Base-by-base conservation (phyloP, 2,797 vertebrate species). In the Delichon dasypus region DNA sequence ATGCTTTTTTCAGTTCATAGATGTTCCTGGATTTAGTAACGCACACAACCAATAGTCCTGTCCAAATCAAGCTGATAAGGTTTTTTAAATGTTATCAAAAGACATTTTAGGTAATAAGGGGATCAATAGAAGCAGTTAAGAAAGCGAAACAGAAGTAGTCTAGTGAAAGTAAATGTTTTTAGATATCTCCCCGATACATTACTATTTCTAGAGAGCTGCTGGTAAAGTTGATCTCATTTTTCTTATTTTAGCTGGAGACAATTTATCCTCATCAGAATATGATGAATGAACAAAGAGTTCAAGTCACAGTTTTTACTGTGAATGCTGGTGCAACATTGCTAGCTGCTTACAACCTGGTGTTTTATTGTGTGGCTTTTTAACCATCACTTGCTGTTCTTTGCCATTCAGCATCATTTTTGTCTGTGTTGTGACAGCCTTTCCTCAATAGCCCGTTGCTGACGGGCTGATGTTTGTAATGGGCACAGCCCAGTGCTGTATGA, bases 291-390 rank as follows among this genome's bases (percentile, higher is more conserved):
- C 21, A 15, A 48, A 36, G 34, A 50, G 48, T 73, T 71, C 16
- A 48, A 7, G 34, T 50, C 48, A 50, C 54, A 8, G 3, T 32
- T 34, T 76, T 81, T 10, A 22, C 14, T 29, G 34, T 17, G 16
- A 42, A 21, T 70, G 10, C 20, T 29, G 18, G 10, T 32, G 25
- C 34, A 67, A 22, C 20, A 6, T 72, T 77, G 65, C 48, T 54
- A 45, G 26, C 48, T 66, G 3, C 18, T 62, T 79, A 22, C n/a
- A 68, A 1, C 0, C 0, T 73, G 34, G 55, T 62, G 34, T 51
- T 58, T 22, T 21, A 16, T 29, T 32, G 16, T 4, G 7, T 72
- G 62, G 55, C 30, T 40, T 74, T 67, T 78, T 75, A 72, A 27
- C 29, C 29, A 62, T 20, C 23, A 6, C 15, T 85, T 71, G 18